Percentiles rank a stretch among this genome's conserved stretches.
Evolutionary conservation across 2,888 invertebrate species (phyloP).

Genomic region (Agrochola lota): DNA sequence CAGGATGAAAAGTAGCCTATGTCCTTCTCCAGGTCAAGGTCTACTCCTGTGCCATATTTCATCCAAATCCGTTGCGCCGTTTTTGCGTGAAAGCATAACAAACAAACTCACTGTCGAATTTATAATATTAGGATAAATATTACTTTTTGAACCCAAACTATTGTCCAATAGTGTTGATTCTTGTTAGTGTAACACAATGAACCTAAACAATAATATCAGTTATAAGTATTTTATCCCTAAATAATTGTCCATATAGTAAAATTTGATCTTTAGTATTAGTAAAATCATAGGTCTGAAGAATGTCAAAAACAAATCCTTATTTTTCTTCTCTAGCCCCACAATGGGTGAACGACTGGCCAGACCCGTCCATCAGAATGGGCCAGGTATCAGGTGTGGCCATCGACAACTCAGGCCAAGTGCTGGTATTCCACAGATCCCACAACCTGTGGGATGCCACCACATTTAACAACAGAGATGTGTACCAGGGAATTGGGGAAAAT

Average conservation of each 20-base stretch:
- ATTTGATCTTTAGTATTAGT: neutral
- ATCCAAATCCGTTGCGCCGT: too few relatives aligned
- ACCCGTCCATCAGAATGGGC: constrained; percentile 90
- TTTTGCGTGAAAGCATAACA: too few relatives aligned
- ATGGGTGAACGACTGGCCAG: constrained; percentile 91
- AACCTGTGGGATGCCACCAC: constrained; percentile 91
- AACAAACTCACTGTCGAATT: too few relatives aligned
- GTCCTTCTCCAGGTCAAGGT: too few relatives aligned
- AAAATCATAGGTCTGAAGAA: neutral
- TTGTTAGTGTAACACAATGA: neutral
- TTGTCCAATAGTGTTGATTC: neutral
- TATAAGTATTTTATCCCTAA: neutral
- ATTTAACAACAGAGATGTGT: constrained; percentile 91
- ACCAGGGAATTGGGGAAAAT: constrained; percentile 87
- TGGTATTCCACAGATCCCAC: constrained; percentile 95
- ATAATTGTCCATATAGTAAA: neutral
- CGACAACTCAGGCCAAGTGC: constrained; percentile 93
- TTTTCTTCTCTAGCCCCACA: constrained; percentile 84
- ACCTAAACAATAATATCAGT: neutral
- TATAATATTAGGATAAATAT: neutral
- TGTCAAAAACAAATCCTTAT: neutral
- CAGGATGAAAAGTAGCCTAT: too few relatives aligned
- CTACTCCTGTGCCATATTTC: too few relatives aligned
- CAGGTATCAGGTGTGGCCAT: constrained; percentile 95
- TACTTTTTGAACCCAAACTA: neutral